These are phyloP conservation scores for Drosophila saltans DNA, from an alignment of 1,140 invertebrate genomes.

Conservation along the genomic window DNA sequence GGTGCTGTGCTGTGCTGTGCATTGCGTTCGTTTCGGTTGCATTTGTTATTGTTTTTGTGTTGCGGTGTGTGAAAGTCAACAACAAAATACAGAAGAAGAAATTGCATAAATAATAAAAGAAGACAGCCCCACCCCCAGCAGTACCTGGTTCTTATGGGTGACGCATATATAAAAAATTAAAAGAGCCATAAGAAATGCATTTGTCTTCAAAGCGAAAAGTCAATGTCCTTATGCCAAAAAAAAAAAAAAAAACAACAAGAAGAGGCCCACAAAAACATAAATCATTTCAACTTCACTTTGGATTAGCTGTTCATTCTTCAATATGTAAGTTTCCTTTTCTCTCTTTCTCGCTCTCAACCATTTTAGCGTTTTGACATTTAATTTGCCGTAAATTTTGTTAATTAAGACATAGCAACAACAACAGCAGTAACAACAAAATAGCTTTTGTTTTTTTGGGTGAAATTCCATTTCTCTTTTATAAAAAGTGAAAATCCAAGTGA, in stretches of 20 bases:
- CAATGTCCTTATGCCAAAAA: constrained; percentile 59
- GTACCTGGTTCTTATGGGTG: constrained; percentile 45
- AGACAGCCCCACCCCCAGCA: constrained; percentile 7
- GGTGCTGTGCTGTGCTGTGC: background rate
- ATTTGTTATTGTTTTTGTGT: constrained; percentile 71
- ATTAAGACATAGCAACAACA: constrained; percentile 71
- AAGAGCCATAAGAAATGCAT: constrained; percentile 37
- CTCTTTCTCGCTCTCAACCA: constrained; percentile 41
- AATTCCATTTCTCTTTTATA: constrained; percentile 80
- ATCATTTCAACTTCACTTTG: background rate
- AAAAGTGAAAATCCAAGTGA: constrained; percentile 81
- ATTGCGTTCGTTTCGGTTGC: constrained; percentile 18
- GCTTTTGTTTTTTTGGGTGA: constrained; percentile 64
- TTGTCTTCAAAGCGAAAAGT: constrained; percentile 37
- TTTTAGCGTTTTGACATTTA: constrained; percentile 73
- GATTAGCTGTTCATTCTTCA: constrained; percentile 5
- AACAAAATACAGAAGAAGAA: constrained; percentile 39
- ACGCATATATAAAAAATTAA: constrained; percentile 47
- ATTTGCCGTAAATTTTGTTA: constrained; percentile 73
- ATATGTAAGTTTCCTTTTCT: constrained; percentile 3
- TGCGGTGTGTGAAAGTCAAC: constrained; percentile 63
- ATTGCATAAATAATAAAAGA: constrained; percentile 68
- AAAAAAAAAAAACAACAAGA: too few relatives aligned
- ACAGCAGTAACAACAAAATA: constrained; percentile 45
- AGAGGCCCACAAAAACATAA: constrained; percentile 6